Conservation (phyloP, 2,113 vertebrate genomes). For the Marmota monax region DNA sequence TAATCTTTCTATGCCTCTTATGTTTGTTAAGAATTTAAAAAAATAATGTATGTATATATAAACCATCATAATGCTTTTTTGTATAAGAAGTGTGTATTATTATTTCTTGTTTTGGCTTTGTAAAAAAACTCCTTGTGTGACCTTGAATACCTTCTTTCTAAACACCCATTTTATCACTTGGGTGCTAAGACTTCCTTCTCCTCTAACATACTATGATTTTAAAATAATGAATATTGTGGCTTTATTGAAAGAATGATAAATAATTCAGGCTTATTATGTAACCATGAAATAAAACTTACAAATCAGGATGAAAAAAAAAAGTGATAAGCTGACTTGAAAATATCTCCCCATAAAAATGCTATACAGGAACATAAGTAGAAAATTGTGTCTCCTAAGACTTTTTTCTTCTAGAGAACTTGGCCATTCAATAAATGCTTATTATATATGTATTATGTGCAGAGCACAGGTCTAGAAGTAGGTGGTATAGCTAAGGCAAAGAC, state of each 20-base stretch:
- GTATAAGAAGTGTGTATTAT: not conserved
- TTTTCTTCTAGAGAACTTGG: not conserved
- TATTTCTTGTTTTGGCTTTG: not conserved
- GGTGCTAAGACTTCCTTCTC: not conserved
- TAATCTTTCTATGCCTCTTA: not conserved
- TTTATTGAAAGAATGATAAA: not conserved
- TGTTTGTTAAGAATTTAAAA: not conserved
- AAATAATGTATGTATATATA: not conserved
- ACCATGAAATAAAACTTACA: slow-evolving; percentile 49
- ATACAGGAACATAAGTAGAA: not conserved
- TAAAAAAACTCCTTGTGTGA: not conserved
- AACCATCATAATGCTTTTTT: not conserved
- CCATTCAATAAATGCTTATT: not conserved
- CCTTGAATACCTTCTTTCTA: not conserved
- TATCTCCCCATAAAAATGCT: slow-evolving; percentile 19
- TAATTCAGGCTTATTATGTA: slow-evolving; percentile 62
- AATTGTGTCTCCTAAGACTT: not conserved
- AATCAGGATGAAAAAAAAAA: not conserved
- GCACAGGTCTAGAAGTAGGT: not conserved
- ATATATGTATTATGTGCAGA: not conserved
- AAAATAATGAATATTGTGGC: slow-evolving; percentile 44
- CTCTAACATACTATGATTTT: not conserved
- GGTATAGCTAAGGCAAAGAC: accelerated
- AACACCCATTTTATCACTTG: not conserved
- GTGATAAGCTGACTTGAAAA: slow-evolving; percentile 25